Evolutionary conservation across 2,113 vertebrate genomes (phyloP).

Genomic region (Rhabdomys dilectus): DNA sequence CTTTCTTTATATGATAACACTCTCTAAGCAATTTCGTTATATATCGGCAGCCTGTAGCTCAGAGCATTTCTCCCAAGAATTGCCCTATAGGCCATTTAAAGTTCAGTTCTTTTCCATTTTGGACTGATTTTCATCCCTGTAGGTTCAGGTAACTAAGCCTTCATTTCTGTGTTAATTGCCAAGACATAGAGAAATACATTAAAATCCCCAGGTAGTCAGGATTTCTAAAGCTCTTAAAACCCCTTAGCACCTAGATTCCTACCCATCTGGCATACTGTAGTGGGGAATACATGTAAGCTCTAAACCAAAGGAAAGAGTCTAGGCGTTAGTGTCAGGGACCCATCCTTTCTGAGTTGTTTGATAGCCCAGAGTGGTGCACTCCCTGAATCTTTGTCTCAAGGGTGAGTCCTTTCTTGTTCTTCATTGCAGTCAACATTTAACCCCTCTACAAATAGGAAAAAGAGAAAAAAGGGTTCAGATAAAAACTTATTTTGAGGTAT

Average conservation of each 20-base stretch:
- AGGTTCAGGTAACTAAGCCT: neutral
- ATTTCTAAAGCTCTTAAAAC: neutral
- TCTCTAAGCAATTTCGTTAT: neutral
- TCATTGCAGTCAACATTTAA: neutral
- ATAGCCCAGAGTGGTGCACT: neutral
- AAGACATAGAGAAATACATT: slow-evolving; percentile 8
- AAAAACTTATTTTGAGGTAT: neutral
- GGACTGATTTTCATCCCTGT: neutral
- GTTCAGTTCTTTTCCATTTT: neutral
- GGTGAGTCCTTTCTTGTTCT: neutral
- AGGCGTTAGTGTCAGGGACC: neutral
- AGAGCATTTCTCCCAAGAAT: neutral
- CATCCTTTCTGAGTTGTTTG: neutral
- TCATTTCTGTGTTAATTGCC: slow-evolving; percentile 17
- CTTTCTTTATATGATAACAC: neutral
- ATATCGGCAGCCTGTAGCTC: neutral
- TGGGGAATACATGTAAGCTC: rapidly evolving
- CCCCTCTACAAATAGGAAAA: neutral
- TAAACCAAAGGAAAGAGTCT: neutral
- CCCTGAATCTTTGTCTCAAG: neutral
- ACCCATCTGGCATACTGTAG: rapidly evolving
- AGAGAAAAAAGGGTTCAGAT: neutral
- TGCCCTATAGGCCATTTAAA: neutral
- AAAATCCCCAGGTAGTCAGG: slow-evolving; percentile 13
- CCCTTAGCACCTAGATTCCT: neutral